Evolutionary conservation across 2,797 vertebrate species (phyloP), one percentile per base, ranked within the genome.

Genomic region (Phrynocephalus vlangalii): DNA sequence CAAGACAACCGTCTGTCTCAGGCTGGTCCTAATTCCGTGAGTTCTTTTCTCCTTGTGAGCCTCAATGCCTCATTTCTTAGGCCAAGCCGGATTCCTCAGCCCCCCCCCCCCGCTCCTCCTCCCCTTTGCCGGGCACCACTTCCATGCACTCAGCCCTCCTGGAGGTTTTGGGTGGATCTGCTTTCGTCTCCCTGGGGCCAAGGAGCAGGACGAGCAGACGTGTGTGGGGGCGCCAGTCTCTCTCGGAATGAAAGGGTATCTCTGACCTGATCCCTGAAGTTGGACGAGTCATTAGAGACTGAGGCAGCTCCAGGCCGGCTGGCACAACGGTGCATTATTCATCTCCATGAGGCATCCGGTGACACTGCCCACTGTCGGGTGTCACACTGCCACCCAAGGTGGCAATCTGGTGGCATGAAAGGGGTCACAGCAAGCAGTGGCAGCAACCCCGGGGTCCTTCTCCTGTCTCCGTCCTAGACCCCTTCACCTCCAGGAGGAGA

Each of bases 401-500:
- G 18, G 11, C 48, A 10, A n/a, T 10, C 16, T 2, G 10, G 15
- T 33, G 56, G 67, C 38, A 26, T 28, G 5, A 15, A 9, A 72
- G 20, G 18, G 72, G 11, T 16, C 66, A 77, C 44, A 30, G 7
- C 1, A 15, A 50, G 26, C 16, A 2, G 33, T 33, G 33, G n/a
- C 28, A 13, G 52, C 38, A 15, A 50, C 63, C 56, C 52, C 11
- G 9, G 38, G 15, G 20, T 3, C 16, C 26, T 6, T 5, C 3
- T 50, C 66, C 24, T 48, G 30, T 75, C 16, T 24, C 22, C 5
- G 0, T 9, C 48, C 78, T 73, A 10, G 44, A 83, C 22, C 82
- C 68, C 10, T 13, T 82, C n/a, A 28, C 18, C 1, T 56, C 10
- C 38, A 48, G 0, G 0, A 30, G 0, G 0, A 80, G 82, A 90